Conservation (phyloP, 2,888 invertebrate genomes). For the Pristionchus exspectatus region DNA sequence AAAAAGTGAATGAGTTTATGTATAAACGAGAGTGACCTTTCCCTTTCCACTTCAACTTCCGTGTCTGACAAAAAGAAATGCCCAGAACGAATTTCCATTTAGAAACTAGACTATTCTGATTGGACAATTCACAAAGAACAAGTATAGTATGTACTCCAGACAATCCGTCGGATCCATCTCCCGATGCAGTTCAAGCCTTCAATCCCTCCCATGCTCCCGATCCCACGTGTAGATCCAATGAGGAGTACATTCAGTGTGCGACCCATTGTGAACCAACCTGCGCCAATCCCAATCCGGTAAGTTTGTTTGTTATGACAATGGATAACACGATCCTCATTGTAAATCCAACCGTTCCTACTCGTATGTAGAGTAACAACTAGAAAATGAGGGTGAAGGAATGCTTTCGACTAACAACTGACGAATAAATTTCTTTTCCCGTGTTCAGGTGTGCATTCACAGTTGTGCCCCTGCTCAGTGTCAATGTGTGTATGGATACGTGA, state of each 20-base stretch:
- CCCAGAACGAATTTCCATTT: background rate
- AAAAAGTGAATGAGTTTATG: background rate
- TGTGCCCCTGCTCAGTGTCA: conserved; percentile 35
- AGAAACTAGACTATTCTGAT: background rate
- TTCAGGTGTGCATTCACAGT: conserved; percentile 29
- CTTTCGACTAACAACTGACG: background rate
- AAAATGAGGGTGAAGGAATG: no score
- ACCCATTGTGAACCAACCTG: conserved; percentile 42
- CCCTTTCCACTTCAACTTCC: conserved; percentile 8
- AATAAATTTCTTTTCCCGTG: no score
- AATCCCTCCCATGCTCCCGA: conserved; percentile 21
- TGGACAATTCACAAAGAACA: background rate
- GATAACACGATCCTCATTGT: background rate
- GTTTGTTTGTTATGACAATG: background rate
- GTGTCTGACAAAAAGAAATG: background rate
- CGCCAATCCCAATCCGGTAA: conserved; percentile 43
- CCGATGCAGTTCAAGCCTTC: conserved; percentile 32
- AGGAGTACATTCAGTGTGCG: conserved; percentile 25
- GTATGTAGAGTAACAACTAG: background rate
- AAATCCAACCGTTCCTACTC: background rate
- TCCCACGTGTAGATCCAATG: conserved; percentile 9
- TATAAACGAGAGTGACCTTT: conserved; percentile 12
- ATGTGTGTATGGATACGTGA: conserved; percentile 32
- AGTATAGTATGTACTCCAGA: background rate
- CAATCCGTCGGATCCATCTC: background rate